Evolutionary conservation across 2,888 invertebrate species (phyloP).

Genomic region (Nasonovia ribisnigri): DNA sequence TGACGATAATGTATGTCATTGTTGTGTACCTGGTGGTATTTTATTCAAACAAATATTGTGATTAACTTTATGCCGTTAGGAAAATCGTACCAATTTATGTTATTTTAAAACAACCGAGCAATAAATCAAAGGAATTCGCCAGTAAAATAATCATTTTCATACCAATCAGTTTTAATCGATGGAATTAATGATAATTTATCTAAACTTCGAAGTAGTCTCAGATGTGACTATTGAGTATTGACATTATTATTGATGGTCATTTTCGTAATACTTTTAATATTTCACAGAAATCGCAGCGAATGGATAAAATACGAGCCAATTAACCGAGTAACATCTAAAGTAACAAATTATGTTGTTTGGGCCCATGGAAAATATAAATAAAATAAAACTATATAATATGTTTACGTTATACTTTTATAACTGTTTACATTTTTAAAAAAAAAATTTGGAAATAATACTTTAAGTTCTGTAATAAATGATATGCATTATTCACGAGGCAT

Average conservation of each 20-base stretch:
- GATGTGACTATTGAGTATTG: conserved; percentile 40
- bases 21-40: background rate
- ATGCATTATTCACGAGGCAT: conserved; percentile 33
- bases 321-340: background rate
- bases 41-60: background rate
- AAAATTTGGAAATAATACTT: background rate
- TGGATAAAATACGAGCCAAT: conserved; percentile 1
- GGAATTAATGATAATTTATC: conserved; percentile 34
- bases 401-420: background rate
- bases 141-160: conserved; percentile 16
- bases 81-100: background rate
- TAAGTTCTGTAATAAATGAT: background rate
- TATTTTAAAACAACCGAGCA: background rate
- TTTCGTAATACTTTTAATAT: conserved; percentile 17
- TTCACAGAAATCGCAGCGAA: background rate
- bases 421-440: background rate
- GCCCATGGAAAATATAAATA: background rate
- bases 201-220: conserved; percentile 23
- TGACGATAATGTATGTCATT: background rate
- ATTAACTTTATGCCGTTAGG: background rate
- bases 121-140: conserved; percentile 9
- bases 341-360: background rate
- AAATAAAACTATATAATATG: background rate
- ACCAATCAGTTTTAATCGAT: conserved; percentile 32
- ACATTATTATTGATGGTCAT: conserved; percentile 21